phyloP scores from a whole-genome alignment of 2,113 vertebrate genomes.

The Cisticola juncidis region DNA sequence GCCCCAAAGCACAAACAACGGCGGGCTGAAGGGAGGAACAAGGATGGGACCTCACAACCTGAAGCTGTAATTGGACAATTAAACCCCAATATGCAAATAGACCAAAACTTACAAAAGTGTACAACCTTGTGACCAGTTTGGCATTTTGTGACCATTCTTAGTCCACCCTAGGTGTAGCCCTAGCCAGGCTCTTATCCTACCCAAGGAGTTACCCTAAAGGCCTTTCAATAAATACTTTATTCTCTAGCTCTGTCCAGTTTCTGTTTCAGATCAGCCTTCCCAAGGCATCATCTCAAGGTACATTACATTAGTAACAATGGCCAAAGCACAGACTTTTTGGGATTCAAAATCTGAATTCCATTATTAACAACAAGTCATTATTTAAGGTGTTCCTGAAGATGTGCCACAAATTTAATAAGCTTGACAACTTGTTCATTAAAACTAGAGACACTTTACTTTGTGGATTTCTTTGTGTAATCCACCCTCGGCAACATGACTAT shows the following conservation, averaged over 20 bases:
- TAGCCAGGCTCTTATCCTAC: not conserved
- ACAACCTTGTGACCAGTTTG: not conserved
- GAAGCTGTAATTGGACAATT: not conserved
- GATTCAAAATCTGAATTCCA: not conserved
- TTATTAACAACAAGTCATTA: not conserved
- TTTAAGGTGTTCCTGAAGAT: not conserved
- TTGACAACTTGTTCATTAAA: not conserved
- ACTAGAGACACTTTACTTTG: not conserved
- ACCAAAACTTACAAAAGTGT: not conserved
- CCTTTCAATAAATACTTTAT: not conserved
- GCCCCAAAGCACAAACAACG: not conserved
- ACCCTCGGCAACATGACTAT: not conserved
- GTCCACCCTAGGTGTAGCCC: not conserved
- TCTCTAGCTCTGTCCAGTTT: not conserved
- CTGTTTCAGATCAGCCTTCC: not conserved
- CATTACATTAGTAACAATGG: not conserved
- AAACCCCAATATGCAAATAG: not conserved
- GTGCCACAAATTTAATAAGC: not conserved
- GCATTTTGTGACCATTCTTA: not conserved
- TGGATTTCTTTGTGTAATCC: not conserved
- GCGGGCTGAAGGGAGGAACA: not conserved
- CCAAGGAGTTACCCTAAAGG: not conserved
- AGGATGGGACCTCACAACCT: not conserved
- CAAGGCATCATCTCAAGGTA: not conserved
- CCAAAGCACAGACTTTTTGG: accelerated